Conservation (phyloP, 1,140 invertebrate species). For the Latrodectus geometricus region DNA sequence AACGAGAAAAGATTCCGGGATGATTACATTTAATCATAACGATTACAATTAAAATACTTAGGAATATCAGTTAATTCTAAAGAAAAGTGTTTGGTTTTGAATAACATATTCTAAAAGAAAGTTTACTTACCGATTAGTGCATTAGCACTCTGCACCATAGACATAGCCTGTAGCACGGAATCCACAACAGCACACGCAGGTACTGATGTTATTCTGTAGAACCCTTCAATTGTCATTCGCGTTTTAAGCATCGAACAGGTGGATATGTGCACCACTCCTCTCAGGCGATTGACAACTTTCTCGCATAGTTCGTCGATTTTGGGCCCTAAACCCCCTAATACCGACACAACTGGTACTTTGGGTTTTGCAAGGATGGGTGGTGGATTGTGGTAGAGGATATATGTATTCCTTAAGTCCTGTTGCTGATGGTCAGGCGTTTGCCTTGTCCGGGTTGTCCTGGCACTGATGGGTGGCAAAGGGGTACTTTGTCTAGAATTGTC, state of each 20-base stretch:
- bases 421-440: background rate
- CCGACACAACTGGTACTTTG: constrained; percentile 39
- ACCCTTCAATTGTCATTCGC: constrained; percentile 55
- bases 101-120: background rate
- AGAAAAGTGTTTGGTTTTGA: too few relatives aligned
- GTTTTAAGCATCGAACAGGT: constrained; percentile 54
- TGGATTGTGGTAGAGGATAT: constrained; percentile 52
- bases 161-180: constrained; percentile 54
- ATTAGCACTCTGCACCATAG: constrained; percentile 51
- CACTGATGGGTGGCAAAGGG: constrained; percentile 51
- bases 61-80: too few relatives aligned
- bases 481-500: constrained; percentile 53
- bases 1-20: too few relatives aligned
- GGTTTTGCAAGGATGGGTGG: constrained; percentile 40
- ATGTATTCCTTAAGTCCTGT: constrained; percentile 51
- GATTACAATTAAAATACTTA: too few relatives aligned
- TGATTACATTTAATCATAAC: too few relatives aligned
- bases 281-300: constrained; percentile 22
- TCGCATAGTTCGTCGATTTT: constrained; percentile 51
- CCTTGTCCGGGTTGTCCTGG: constrained; percentile 2
- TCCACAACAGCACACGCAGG: constrained; percentile 58
- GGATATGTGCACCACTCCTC: constrained; percentile 54
- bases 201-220: constrained; percentile 43
- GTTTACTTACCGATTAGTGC: constrained; percentile 32
- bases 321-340: constrained; percentile 41